Evolutionary conservation across 2,888 invertebrate genomes (phyloP), one percentile per base, ranked within the genome.

Genomic region (Microctonus brassicae): DNA sequence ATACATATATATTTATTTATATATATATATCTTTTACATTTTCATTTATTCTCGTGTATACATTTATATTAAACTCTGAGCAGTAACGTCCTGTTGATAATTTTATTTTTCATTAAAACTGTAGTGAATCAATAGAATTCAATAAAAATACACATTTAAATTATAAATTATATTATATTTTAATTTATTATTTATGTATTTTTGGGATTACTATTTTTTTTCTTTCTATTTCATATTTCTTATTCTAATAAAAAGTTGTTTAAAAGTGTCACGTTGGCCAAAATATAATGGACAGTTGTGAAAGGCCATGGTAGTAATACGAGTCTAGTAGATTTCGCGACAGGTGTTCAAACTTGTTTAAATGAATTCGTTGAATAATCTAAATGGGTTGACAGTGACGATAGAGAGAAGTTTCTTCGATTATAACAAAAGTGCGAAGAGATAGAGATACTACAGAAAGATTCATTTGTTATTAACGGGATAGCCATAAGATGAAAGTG

Each of bases 401-500:
- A 81, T 81, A 81, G 73, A 76, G 77, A 79, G 81, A 79, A 83
- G 80, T 84, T 82, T 82, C 81, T 78, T 80, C 83, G 84, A 85
- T 85, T 84, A 84, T 85, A 85, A 85, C 84, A 85, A 85, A 84
- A 85, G 83, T 80, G 80, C 79, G 79, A 76, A 74, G 81, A 80
- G 79, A 79, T 81, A 80, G 74, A 81, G 61, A 60, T 70, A 79
- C 65, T 74, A n/a, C n/a, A n/a, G 29, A 77, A 78, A 52, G 53
- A n/a, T 82, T 87, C 87, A 86, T 87, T 85, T 84, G 86, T 85
- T 87, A 87, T 87, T 87, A 86, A 84, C 76, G 76, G 60, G 75
- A 73, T 74, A 69, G 74, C 67, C 66, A 72, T 69, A 55, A 73
- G 62, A 69, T 57, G 57, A 69, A 39, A 63, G 55, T 42, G 36